Percentiles rank a stretch among this genome's conserved stretches.
Evolutionary conservation across 2,113 vertebrate genomes (phyloP).

Genomic region (Saccopteryx leptura): DNA sequence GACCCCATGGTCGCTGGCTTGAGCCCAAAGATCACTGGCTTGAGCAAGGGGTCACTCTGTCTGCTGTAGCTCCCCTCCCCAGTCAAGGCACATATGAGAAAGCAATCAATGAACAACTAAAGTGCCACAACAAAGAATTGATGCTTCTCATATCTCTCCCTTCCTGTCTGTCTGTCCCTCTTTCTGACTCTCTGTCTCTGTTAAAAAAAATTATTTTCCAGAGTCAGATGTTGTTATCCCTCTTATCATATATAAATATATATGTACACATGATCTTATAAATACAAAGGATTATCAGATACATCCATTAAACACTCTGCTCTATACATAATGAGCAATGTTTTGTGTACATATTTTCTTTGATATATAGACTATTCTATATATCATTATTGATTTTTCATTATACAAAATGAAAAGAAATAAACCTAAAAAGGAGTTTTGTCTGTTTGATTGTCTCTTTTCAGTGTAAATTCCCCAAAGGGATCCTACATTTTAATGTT

Average conservation of each 20-base stretch:
- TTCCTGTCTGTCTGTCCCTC: no score
- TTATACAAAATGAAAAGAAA: slow-evolving; percentile 3
- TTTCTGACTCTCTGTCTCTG: no score
- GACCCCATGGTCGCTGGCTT: no score
- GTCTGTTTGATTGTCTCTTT: background rate
- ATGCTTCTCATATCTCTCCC: no score
- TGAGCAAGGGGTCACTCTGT: no score
- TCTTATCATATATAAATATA: background rate
- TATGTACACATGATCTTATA: background rate
- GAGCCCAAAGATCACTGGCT: no score
- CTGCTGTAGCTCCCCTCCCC: no score
- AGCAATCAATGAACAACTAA: no score
- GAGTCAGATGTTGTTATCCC: background rate
- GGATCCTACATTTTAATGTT: background rate
- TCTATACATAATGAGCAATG: background rate
- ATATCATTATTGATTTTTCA: background rate
- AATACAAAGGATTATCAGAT: background rate
- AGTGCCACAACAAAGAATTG: no score
- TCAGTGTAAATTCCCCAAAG: background rate
- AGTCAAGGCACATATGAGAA: no score
- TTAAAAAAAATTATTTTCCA: no score
- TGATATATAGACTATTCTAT: slow-evolving; percentile 3
- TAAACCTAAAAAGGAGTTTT: background rate
- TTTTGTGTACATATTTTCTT: background rate
- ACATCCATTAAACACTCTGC: background rate